Conservation (phyloP, 2,797 vertebrate species). For the Catamblyrhynchus diadema region DNA sequence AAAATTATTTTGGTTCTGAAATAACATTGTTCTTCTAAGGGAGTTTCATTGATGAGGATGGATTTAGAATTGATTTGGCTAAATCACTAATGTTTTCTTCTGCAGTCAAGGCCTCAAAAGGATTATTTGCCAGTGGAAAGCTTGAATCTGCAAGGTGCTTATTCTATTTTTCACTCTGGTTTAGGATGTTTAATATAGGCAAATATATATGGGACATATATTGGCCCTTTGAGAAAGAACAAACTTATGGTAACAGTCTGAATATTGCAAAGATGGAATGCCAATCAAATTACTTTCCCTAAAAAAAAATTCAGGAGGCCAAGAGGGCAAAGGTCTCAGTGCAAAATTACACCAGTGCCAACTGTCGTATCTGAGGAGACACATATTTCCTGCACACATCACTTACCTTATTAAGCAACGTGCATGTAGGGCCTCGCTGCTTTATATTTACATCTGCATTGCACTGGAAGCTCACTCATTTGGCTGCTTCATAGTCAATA, state of each 20-base stretch:
- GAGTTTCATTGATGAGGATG: not conserved
- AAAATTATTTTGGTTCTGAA: not conserved
- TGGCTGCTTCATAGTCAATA: not conserved
- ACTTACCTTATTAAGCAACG: constrained; percentile 17
- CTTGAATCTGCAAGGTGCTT: not conserved
- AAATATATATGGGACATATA: not conserved
- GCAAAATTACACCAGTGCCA: constrained; percentile 47
- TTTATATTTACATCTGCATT: not conserved
- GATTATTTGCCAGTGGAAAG: not conserved
- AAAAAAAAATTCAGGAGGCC: not conserved
- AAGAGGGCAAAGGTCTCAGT: constrained; percentile 19
- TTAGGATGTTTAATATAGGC: not conserved
- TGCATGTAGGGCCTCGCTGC: not conserved
- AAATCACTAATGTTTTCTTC: not conserved
- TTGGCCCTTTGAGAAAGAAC: not conserved
- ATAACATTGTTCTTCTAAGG: not conserved
- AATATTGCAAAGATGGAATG: not conserved
- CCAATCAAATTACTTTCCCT: not conserved
- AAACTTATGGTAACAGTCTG: not conserved
- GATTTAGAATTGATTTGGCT: not conserved
- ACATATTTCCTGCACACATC: not conserved
- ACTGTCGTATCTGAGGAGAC: constrained; percentile 42
- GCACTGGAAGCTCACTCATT: not conserved
- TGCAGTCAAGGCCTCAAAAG: not conserved
- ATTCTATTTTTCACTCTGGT: not conserved